Evolutionary conservation across 2,888 invertebrate species (phyloP).

Genomic region (Brassicogethes aeneus): DNA sequence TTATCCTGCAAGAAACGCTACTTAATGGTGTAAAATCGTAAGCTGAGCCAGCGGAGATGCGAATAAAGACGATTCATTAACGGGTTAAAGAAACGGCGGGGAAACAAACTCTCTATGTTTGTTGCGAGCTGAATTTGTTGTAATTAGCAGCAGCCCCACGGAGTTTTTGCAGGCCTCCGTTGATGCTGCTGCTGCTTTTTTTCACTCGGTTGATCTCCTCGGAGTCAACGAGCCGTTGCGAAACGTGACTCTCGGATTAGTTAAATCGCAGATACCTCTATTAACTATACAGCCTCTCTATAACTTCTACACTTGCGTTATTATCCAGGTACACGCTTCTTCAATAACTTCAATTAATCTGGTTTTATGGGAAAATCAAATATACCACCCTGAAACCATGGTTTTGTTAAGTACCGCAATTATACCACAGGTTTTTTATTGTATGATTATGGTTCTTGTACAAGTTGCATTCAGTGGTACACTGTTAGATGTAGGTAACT

Average conservation of each 20-base stretch:
- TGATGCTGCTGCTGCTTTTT: slow-evolving; percentile 5
- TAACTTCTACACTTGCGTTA: too few relatives aligned
- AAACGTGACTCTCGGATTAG: slow-evolving; percentile 24
- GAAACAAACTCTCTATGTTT: slow-evolving; percentile 21
- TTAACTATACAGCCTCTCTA: too few relatives aligned
- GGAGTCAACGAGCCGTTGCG: slow-evolving; percentile 23
- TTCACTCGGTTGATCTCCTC: slow-evolving; percentile 21
- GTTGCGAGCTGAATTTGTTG: slow-evolving; percentile 22
- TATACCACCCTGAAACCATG: too few relatives aligned
- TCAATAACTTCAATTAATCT: too few relatives aligned
- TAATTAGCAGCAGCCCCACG: slow-evolving; percentile 22
- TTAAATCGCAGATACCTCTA: slow-evolving; percentile 1
- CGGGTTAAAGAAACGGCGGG: slow-evolving; percentile 15
- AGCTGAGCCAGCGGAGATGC: slow-evolving; percentile 4
- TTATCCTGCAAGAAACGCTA: neutral
- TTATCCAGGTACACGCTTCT: too few relatives aligned
- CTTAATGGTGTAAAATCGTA: neutral
- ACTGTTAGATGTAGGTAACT: too few relatives aligned
- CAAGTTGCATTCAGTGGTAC: too few relatives aligned
- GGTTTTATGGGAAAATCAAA: too few relatives aligned
- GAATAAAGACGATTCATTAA: slow-evolving; percentile 16
- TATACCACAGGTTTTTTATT: too few relatives aligned
- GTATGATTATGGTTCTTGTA: too few relatives aligned
- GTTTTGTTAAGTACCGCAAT: too few relatives aligned
- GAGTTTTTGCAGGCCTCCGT: slow-evolving; percentile 20